These are phyloP conservation scores for Prorops nasuta DNA, from an alignment of 1,140 invertebrate genomes.

Conservation along the genomic window DNA sequence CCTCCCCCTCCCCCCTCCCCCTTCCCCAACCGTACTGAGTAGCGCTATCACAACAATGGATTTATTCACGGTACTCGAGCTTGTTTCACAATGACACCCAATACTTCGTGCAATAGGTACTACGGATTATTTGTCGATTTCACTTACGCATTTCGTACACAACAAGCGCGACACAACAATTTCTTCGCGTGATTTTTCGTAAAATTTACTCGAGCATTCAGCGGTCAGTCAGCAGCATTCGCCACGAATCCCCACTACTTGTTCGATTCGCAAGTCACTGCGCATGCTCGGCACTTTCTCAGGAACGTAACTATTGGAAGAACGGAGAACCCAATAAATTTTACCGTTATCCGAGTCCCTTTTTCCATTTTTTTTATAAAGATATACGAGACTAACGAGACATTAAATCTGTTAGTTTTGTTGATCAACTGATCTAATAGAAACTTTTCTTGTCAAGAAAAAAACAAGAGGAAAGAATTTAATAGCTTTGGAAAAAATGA, in stretches of 20 bases:
- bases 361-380: too few species aligned
- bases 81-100: conserved; percentile 28
- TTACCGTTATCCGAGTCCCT: conserved; percentile 5
- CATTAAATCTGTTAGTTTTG: too few species aligned
- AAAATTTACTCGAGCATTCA: conserved; percentile 34
- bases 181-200: conserved; percentile 28
- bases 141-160: too few species aligned
- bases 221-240: conserved; percentile 31
- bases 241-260: conserved; percentile 36
- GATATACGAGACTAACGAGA: too few species aligned
- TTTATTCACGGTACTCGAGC: conserved; percentile 23
- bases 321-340: neutral
- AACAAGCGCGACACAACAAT: conserved; percentile 13
- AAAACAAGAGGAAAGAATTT: too few species aligned
- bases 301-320: conserved; percentile 23
- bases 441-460: too few species aligned
- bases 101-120: neutral
- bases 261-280: conserved; percentile 31
- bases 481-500: too few species aligned
- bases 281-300: conserved; percentile 31
- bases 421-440: too few species aligned
- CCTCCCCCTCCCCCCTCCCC: neutral
- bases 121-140: neutral
- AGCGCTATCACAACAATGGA: conserved; percentile 43
- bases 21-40: neutral